Percentiles rank a stretch among this genome's conserved stretches.
Evolutionary conservation across 92 coral and sea anemone species (phyloP).

Genomic region (Scolanthus callimorphus): DNA sequence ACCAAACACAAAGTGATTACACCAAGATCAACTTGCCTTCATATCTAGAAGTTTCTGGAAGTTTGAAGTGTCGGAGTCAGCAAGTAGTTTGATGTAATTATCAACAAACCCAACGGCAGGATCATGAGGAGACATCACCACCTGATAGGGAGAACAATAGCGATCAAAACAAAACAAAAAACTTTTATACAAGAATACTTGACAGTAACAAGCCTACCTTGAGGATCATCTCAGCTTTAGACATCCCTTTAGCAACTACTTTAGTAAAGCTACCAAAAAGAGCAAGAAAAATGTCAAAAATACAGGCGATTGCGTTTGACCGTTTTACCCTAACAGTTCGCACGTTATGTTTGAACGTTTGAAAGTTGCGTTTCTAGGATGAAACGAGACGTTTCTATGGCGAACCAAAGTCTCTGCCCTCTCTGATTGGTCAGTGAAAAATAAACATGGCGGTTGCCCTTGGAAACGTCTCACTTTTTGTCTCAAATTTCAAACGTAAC

Average conservation of each 20-base stretch:
- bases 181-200: neutral
- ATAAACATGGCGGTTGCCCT: too few species aligned
- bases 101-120: slow-evolving; percentile 98
- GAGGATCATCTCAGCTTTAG: slow-evolving; percentile 97
- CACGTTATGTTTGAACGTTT: too few species aligned
- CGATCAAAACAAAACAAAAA: slow-evolving; percentile 1
- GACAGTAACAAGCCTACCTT: slow-evolving; percentile 84
- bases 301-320: too few species aligned
- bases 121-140: slow-evolving; percentile 99
- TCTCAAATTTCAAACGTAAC: too few species aligned
- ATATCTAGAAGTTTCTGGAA: slow-evolving; percentile 97
- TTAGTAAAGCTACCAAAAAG: slow-evolving; percentile 95
- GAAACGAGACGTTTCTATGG: too few species aligned
- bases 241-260: slow-evolving; percentile 98
- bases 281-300: too few species aligned
- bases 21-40: slow-evolving; percentile 95
- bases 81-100: slow-evolving; percentile 92
- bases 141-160: slow-evolving; percentile 33
- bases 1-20: too few species aligned
- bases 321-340: too few species aligned
- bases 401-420: too few species aligned
- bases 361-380: too few species aligned
- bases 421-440: too few species aligned
- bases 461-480: too few species aligned
- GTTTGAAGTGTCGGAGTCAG: slow-evolving; percentile 93